phyloP scores from a whole-genome alignment of 2,888 invertebrate species.

The Andricus curvator region DNA sequence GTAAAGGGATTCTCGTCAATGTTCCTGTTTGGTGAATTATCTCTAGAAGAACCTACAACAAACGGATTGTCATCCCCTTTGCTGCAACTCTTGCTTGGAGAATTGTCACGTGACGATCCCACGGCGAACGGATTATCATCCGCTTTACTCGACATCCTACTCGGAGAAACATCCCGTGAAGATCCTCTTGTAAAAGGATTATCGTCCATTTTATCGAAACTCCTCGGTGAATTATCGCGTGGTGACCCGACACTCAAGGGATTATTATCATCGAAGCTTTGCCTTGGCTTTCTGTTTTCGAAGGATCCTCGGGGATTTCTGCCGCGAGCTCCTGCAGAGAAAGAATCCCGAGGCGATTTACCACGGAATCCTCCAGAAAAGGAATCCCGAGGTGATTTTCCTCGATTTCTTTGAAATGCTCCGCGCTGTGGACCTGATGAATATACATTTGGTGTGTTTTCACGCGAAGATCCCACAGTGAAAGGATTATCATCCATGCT shows the following conservation, averaged over 20 bases:
- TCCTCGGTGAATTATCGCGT: conserved; percentile 72
- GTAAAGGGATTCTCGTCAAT: background rate
- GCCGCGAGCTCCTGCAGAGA: background rate
- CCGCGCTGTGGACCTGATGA: background rate
- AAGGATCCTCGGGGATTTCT: background rate
- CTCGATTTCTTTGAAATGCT: background rate
- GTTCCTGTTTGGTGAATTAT: background rate
- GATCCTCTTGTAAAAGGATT: conserved; percentile 16
- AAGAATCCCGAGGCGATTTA: conserved; percentile 6
- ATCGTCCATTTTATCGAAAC: background rate
- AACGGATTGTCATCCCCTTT: conserved; percentile 14
- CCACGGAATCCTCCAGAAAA: background rate
- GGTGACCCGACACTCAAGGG: conserved; percentile 47
- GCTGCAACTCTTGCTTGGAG: conserved; percentile 69
- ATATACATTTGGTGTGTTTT: background rate
- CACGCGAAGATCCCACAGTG: conserved; percentile 1
- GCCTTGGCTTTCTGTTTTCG: background rate
- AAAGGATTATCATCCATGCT: conserved; percentile 1
- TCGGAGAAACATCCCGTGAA: conserved; percentile 35
- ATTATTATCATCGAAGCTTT: conserved; percentile 35
- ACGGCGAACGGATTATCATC: conserved; percentile 48
- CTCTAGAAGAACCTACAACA: background rate
- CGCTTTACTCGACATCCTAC: conserved; percentile 16
- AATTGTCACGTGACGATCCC: conserved; percentile 64
- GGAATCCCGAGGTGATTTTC: background rate